These are phyloP conservation scores for Monochamus alternatus DNA, from an alignment of 2,888 invertebrate genomes.

Conservation along the genomic window DNA sequence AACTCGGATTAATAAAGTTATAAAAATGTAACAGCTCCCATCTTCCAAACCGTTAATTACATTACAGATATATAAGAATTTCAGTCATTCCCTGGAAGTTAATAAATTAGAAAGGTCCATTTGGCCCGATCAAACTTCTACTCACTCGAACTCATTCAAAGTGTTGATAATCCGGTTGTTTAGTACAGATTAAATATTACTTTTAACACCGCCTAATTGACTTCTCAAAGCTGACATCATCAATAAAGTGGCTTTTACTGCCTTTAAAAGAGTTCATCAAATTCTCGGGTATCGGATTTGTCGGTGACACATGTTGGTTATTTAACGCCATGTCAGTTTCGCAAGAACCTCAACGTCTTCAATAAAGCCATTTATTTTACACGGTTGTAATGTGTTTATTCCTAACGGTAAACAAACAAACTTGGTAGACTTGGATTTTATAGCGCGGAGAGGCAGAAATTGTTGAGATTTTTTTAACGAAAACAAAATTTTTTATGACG, in stretches of 20 bases:
- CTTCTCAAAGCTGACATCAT: conserved; percentile 34
- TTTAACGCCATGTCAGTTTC: conserved; percentile 17
- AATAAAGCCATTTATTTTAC: conserved; percentile 22
- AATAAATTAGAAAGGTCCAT: conserved; percentile 21
- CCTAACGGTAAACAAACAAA: conserved; percentile 9
- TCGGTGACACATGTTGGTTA: conserved; percentile 28
- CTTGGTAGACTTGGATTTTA: conserved; percentile 20
- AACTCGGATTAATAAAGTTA: conserved; percentile 14
- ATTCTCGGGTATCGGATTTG: conserved; percentile 23
- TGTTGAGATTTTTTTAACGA: conserved; percentile 19
- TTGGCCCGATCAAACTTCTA: conserved; percentile 20
- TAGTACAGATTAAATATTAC: conserved; percentile 28
- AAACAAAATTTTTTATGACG: conserved; percentile 5
- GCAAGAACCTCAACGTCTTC: conserved; percentile 23
- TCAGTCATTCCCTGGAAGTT: conserved; percentile 1
- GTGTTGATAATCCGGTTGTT: conserved; percentile 35
- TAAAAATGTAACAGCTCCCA: conserved; percentile 7
- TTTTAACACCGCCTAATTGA: conserved; percentile 35
- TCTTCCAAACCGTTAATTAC: conserved; percentile 15
- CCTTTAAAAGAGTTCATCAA: conserved; percentile 25
- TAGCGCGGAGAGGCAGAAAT: neutral
- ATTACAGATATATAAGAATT: conserved; percentile 4
- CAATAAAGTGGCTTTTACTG: conserved; percentile 32
- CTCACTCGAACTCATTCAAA: conserved; percentile 19
- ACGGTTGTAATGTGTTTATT: conserved; percentile 10